Conservation (phyloP, 2,113 vertebrate species). For the Colinus virginianus region DNA sequence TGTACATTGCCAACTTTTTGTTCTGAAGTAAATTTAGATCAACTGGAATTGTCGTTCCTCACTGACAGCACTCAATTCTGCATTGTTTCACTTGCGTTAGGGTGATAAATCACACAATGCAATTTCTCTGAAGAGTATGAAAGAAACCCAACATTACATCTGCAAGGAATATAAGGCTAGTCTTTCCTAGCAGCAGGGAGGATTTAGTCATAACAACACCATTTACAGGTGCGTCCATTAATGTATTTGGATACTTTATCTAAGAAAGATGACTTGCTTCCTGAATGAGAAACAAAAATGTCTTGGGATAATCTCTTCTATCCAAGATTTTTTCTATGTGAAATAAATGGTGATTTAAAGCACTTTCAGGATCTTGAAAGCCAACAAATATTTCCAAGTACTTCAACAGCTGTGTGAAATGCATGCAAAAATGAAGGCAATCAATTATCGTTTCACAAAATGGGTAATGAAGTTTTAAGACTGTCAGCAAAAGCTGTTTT, state of each 20-base stretch:
- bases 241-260: neutral
- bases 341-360: slow-evolving; percentile 6
- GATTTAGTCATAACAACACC: neutral
- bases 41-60: neutral
- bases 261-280: neutral
- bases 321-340: neutral
- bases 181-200: neutral
- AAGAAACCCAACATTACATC: slow-evolving; percentile 9
- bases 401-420: slow-evolving; percentile 16
- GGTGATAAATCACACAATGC: slow-evolving; percentile 25
- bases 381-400: neutral
- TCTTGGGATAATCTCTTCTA: neutral
- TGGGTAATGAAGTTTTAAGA: neutral
- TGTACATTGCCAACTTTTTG: neutral
- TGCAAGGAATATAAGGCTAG: slow-evolving; percentile 27
- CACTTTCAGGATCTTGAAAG: neutral
- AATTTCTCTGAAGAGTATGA: slow-evolving; percentile 24
- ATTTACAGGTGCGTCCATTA: neutral
- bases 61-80: neutral
- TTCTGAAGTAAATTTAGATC: neutral
- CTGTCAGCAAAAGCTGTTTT: neutral
- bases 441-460: neutral
- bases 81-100: neutral
- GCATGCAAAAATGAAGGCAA: neutral
- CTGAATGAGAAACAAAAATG: neutral